Evolutionary conservation across 2,888 invertebrate genomes (phyloP).

Genomic region (Ormyrus thymus): DNA sequence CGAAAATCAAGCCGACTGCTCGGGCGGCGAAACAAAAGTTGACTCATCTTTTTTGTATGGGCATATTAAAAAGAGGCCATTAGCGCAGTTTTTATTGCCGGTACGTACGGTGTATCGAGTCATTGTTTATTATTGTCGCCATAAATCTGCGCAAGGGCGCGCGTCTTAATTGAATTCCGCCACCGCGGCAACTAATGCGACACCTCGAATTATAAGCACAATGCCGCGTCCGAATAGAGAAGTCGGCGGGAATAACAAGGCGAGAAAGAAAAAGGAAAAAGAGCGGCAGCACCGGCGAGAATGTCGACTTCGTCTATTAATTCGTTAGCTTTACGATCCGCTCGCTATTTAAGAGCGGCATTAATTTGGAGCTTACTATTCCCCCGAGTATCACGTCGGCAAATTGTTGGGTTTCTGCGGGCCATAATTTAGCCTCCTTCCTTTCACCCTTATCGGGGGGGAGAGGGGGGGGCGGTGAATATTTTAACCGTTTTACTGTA

Average conservation of each 20-base stretch:
- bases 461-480: conserved; percentile 15
- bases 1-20: too few relatives aligned
- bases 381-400: conserved; percentile 51
- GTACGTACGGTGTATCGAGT: neutral
- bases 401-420: conserved; percentile 54
- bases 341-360: conserved; percentile 50
- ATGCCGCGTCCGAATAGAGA: conserved; percentile 3
- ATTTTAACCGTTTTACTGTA: conserved; percentile 55
- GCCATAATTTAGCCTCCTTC: conserved; percentile 53
- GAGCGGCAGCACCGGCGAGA: conserved; percentile 4
- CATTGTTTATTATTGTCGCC: neutral
- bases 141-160: neutral
- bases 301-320: conserved; percentile 55
- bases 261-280: neutral
- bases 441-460: conserved; percentile 48
- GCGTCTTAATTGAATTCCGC: neutral
- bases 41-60: too few relatives aligned
- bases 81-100: conserved; percentile 1
- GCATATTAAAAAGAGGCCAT: neutral
- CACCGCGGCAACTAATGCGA: neutral
- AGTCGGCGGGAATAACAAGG: conserved; percentile 1
- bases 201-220: too few relatives aligned
- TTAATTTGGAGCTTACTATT: conserved; percentile 54
- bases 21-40: too few relatives aligned
- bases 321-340: conserved; percentile 55